Conservation (phyloP, 2,888 invertebrate species). For the Hyppa rectilinea region DNA sequence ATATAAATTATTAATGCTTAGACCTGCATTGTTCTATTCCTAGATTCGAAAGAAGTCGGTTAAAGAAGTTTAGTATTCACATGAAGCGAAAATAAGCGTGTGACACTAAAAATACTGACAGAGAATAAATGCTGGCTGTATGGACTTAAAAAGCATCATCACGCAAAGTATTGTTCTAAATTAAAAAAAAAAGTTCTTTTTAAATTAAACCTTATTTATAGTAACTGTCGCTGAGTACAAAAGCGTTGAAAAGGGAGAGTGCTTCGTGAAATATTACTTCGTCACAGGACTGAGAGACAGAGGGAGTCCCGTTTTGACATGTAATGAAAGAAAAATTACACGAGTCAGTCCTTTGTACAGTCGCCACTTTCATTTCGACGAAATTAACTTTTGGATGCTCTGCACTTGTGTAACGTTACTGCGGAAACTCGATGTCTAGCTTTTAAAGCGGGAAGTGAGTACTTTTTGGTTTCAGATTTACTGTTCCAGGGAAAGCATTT, state of each 20-base stretch:
- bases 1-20: slow-evolving; percentile 61
- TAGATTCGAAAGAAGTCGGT: slow-evolving; percentile 55
- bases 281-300: slow-evolving; percentile 53
- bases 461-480: slow-evolving; percentile 8
- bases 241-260: slow-evolving; percentile 62
- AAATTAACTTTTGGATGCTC: slow-evolving; percentile 80
- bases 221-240: slow-evolving; percentile 54
- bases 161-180: slow-evolving; percentile 51
- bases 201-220: slow-evolving; percentile 65
- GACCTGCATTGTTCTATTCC: slow-evolving; percentile 61
- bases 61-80: slow-evolving; percentile 50
- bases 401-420: slow-evolving; percentile 51
- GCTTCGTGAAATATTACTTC: slow-evolving; percentile 68
- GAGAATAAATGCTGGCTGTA: background rate
- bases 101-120: slow-evolving; percentile 23
- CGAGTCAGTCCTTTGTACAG: slow-evolving; percentile 72
- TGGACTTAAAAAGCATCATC: slow-evolving; percentile 2
- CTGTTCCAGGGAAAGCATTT: slow-evolving; percentile 15
- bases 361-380: slow-evolving; percentile 73
- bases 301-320: slow-evolving; percentile 73
- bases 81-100: slow-evolving; percentile 30
- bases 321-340: slow-evolving; percentile 83
- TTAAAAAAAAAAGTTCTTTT: slow-evolving; percentile 58
- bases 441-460: slow-evolving; percentile 27
- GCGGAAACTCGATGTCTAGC: slow-evolving; percentile 42